Base-by-base conservation (phyloP, 2,113 vertebrate species). In the Agelaius tricolor region DNA sequence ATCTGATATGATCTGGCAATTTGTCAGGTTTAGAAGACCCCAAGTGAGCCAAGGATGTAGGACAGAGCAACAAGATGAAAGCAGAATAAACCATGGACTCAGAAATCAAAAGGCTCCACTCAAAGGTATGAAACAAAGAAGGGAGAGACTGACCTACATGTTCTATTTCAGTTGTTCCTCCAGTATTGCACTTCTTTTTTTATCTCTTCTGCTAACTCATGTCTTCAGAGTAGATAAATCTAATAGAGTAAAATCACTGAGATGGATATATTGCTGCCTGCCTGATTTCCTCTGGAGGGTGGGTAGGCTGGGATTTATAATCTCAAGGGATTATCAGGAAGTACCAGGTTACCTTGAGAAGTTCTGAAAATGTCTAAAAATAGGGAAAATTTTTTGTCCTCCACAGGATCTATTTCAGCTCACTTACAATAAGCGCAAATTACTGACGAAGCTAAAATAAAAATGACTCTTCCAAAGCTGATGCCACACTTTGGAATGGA, bases 1-100 rank as follows among this genome's bases (percentile, higher is more conserved):
- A 91, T 75, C 49, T 90, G 66, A 55, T 87, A 89, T 27, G 54
- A 89, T 78, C 47, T 93, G 69, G 92, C 65, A 92, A 67, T 93
- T 73, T 91, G 43, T 93, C 91, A 92, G 37, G 26, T 89, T 91
- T 80, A 90, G 72, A 79, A 84, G 43, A 96, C 43, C 30, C 33
- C 21, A 10, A 27, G 43, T 49, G 18, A 80, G 49, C 31, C 74
- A 62, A 81, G 15, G 30, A 63, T 57, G 10, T 58, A 69, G 66
- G 47, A 89, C 61, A 92, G 9, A 69, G 16, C 22, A 68, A 31
- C 0, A 7, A 82, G 52, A 72, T 1, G 6, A 63, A 12, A 83
- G 59, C 17, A 65, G 20, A 28, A 82, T 28, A 92, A 72, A 89
- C 28, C 31, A 37, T 1, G 1, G 55, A 54, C 41, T 68, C 23